Conservation (phyloP, 2,113 vertebrate genomes). For the Silurus glanis region DNA sequence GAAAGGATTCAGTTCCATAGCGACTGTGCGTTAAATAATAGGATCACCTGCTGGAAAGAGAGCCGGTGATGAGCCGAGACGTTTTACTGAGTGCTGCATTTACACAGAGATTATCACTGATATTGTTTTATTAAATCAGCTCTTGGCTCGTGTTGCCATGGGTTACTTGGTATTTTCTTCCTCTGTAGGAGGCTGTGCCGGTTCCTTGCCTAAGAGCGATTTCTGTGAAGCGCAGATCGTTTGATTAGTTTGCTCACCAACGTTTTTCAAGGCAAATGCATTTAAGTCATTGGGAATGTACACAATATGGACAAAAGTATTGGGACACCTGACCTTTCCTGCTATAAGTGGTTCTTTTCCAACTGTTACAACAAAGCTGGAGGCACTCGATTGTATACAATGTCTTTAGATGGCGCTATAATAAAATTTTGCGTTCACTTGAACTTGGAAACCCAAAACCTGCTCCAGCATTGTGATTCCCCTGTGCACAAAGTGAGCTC, state of each 20-base stretch:
- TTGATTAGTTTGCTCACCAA: constrained; percentile 8
- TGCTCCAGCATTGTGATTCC: no score
- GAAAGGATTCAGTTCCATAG: not conserved
- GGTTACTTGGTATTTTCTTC: constrained; percentile 37
- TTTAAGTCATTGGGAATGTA: not conserved
- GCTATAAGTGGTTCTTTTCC: no score
- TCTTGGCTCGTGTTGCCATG: constrained; percentile 32
- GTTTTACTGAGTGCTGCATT: constrained; percentile 13
- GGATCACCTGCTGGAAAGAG: not conserved
- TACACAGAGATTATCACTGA: constrained; percentile 16
- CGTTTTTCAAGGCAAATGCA: not conserved
- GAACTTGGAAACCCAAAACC: no score
- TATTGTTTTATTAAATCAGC: constrained; percentile 28
- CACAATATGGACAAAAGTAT: no score
- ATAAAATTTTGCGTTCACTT: no score
- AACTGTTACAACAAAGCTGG: no score
- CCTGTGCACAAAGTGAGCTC: no score
- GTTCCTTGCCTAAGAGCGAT: constrained; percentile 4
- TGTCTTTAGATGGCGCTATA: no score
- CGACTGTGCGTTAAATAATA: constrained; percentile 18
- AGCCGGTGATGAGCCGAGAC: not conserved
- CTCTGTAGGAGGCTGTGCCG: constrained; percentile 12
- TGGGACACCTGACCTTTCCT: no score
- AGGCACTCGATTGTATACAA: no score
- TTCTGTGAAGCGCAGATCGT: not conserved